A percentile compares a stretch with the other conserved stretches of the same genome.
Evolutionary conservation across 2,797 vertebrate species (phyloP).

Genomic region (Sebastes minor): DNA sequence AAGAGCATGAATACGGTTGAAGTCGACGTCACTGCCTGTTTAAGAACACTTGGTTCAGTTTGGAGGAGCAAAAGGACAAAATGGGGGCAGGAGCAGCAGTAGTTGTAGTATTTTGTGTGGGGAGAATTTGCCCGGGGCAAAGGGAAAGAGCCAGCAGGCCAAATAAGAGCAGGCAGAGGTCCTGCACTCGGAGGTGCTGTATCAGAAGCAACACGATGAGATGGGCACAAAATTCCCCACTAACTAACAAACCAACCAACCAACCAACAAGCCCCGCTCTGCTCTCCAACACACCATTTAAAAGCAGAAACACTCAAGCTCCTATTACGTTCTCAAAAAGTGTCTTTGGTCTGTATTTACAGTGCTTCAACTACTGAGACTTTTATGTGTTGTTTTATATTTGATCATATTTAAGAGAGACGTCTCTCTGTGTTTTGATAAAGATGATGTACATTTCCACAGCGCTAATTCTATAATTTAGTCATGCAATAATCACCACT

Average conservation of each 20-base stretch:
- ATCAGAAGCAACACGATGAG: slow-evolving; percentile 20
- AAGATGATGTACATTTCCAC: too few relatives aligned
- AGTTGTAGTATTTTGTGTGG: background rate
- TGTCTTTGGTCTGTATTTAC: background rate
- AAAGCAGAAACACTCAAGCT: background rate
- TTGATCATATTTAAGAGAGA: background rate
- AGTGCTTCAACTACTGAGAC: background rate
- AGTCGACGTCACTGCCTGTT: slow-evolving; percentile 7
- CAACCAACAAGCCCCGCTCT: rapidly evolving
- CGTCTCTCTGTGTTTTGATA: background rate
- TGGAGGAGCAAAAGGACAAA: slow-evolving; percentile 20
- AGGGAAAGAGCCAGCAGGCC: slow-evolving; percentile 30
- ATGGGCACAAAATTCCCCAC: background rate
- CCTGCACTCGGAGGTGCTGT: slow-evolving; percentile 33
- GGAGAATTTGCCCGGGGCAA: slow-evolving; percentile 14
- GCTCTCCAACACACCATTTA: background rate
- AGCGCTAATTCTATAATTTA: too few relatives aligned
- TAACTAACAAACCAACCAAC: background rate
- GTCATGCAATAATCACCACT: too few relatives aligned
- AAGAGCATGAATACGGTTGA: background rate
- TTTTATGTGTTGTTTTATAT: too few relatives aligned
- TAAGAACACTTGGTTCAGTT: slow-evolving; percentile 20
- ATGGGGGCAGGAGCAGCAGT: slow-evolving; percentile 24
- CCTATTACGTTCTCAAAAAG: background rate
- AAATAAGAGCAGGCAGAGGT: slow-evolving; percentile 47